phyloP scores from a whole-genome alignment of 2,113 vertebrate genomes.

The Channa maculata region DNA sequence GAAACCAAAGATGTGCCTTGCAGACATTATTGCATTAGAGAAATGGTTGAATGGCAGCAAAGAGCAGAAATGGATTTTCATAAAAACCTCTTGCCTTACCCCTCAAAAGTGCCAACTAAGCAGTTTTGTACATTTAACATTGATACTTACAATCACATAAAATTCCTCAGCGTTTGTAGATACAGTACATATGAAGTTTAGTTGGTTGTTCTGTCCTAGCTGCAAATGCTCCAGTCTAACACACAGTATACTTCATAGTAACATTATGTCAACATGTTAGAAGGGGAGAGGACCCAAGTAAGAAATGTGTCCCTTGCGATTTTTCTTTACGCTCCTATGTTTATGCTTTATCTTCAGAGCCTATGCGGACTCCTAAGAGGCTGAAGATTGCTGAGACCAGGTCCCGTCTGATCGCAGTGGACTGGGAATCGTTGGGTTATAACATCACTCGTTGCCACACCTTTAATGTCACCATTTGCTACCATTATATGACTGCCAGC shows the following conservation, averaged over 20 bases:
- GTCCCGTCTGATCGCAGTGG: conserved; percentile 93
- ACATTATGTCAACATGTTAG: too few species aligned
- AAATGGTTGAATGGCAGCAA: conserved; percentile 41
- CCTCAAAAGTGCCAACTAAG: conserved; percentile 31
- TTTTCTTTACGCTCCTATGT: background rate
- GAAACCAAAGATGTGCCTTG: conserved; percentile 37
- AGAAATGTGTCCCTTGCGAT: background rate
- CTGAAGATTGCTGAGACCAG: conserved; percentile 96
- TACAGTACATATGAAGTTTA: background rate
- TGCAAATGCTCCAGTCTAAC: background rate
- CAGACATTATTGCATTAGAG: conserved; percentile 56
- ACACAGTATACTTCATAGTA: too few species aligned
- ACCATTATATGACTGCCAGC: conserved; percentile 91
- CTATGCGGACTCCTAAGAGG: conserved; percentile 96
- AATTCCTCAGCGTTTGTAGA: too few species aligned
- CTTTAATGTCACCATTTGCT: conserved; percentile 99
- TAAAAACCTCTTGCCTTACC: conserved; percentile 24
- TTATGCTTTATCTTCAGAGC: conserved; percentile 84
- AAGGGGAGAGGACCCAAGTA: background rate
- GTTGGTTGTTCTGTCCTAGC: background rate
- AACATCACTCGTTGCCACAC: conserved; percentile 99
- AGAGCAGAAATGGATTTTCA: conserved; percentile 10
- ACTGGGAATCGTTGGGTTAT: conserved; percentile 98
- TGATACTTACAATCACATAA: too few species aligned
- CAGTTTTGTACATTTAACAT: background rate